Percentiles rank a stretch among this genome's conserved stretches.
These are phyloP conservation scores for Polypedilum pembai DNA, from an alignment of 1,140 invertebrate species.

Conservation along the genomic window DNA sequence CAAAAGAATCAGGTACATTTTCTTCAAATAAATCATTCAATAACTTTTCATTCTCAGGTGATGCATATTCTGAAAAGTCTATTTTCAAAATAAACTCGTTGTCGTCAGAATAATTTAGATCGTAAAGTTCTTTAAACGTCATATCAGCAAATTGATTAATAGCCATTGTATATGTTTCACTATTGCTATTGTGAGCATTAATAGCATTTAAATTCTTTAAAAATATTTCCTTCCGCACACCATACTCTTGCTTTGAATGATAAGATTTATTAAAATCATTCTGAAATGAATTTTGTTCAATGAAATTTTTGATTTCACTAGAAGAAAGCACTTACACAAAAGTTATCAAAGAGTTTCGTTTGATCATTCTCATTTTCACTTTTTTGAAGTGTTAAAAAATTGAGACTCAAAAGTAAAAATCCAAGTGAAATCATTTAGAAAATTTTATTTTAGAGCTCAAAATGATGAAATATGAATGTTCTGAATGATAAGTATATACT, in stretches of 20 bases:
- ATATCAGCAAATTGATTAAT: constrained; percentile 51
- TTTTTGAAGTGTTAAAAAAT: too few species aligned
- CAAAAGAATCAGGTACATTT: not conserved
- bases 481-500: too few species aligned
- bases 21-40: not conserved
- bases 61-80: not conserved
- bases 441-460: too few species aligned
- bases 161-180: constrained; percentile 39
- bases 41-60: not conserved
- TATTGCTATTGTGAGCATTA: not conserved
- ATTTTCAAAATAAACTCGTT: not conserved
- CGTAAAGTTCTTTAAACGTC: constrained; percentile 34
- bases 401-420: too few species aligned
- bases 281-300: not conserved
- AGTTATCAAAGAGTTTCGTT: too few species aligned
- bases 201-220: not conserved
- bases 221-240: not conserved
- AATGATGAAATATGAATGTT: too few species aligned
- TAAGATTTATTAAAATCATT: not conserved
- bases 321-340: too few species aligned
- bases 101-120: not conserved
- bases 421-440: too few species aligned
- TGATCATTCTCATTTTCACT: too few species aligned
- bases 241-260: not conserved
- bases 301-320: not conserved